These are phyloP conservation scores for Tupaia chinensis DNA, from an alignment of 2,113 vertebrate genomes.

Conservation along the genomic window DNA sequence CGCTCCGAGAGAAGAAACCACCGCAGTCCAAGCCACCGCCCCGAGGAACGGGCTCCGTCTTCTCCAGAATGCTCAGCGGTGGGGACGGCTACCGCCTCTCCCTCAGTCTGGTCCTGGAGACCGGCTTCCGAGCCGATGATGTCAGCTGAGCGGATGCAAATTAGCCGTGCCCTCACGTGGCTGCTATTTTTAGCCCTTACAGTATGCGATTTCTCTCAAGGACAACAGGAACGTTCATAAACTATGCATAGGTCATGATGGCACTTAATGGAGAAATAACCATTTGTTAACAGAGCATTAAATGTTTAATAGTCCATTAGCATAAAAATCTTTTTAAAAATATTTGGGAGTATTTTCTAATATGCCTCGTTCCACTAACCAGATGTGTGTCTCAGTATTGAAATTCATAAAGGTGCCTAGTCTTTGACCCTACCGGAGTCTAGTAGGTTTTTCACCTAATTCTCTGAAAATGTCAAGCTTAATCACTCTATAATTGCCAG, in stretches of 20 bases:
- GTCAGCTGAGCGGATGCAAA: constrained; percentile 69
- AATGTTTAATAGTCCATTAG: constrained; percentile 83
- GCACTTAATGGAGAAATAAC: constrained; percentile 82
- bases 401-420: constrained; percentile 69
- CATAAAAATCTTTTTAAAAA: constrained; percentile 61
- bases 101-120: constrained; percentile 47
- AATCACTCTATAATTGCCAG: constrained; percentile 77
- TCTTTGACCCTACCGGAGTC: constrained; percentile 71
- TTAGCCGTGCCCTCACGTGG: not conserved
- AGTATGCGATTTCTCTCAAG: constrained; percentile 79
- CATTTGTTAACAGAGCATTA: constrained; percentile 84
- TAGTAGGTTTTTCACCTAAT: constrained; percentile 66
- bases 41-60: not conserved
- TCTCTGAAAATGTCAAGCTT: constrained; percentile 73
- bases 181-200: constrained; percentile 78
- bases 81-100: not conserved
- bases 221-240: constrained; percentile 82
- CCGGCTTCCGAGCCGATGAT: constrained; percentile 25
- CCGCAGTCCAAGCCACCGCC: not conserved
- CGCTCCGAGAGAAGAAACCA: not conserved
- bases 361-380: not conserved
- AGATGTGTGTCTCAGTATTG: not conserved
- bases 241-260: constrained; percentile 82
- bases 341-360: constrained; percentile 59
- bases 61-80: not conserved